Percentiles rank a stretch among this genome's conserved stretches.
Conservation (phyloP, 2,888 invertebrate species). For the Zaprionus obscuricornis region DNA sequence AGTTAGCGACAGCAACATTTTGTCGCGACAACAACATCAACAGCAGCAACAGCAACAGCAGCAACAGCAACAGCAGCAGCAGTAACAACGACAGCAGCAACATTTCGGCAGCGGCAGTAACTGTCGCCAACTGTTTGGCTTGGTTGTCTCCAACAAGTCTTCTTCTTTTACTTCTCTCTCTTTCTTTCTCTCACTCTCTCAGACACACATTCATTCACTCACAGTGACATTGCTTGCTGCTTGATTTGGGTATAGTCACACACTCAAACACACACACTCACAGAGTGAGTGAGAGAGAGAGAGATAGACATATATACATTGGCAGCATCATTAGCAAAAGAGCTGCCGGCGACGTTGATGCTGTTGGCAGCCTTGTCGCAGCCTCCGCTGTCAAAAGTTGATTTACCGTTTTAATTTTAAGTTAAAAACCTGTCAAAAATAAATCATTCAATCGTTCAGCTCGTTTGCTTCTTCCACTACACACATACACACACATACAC, state of each 20-base stretch:
- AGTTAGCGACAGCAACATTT: slow-evolving; percentile 38
- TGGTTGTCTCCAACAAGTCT: too few relatives aligned
- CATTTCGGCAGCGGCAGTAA: slow-evolving; percentile 65
- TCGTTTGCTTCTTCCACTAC: slow-evolving; percentile 16
- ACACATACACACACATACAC: too few relatives aligned
- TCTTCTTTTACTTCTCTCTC: too few relatives aligned
- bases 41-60: slow-evolving; percentile 13
- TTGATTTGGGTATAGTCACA: slow-evolving; percentile 72
- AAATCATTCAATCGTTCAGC: slow-evolving; percentile 80
- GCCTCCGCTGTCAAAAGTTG: slow-evolving; percentile 80
- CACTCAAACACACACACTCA: slow-evolving; percentile 17
- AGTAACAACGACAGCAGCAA: slow-evolving; percentile 69
- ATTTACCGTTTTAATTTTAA: slow-evolving; percentile 83
- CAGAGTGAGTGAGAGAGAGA: slow-evolving; percentile 1
- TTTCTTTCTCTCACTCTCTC: slow-evolving; percentile 32
- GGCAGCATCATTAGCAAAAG: slow-evolving; percentile 75
- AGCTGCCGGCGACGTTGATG: slow-evolving; percentile 57
- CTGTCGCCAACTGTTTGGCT: slow-evolving; percentile 72
- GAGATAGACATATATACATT: slow-evolving; percentile 36
- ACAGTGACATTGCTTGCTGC: slow-evolving; percentile 38
- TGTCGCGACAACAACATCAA: slow-evolving; percentile 20
- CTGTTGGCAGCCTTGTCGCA: slow-evolving; percentile 73
- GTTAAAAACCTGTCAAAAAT: slow-evolving; percentile 83
- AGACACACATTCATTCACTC: slow-evolving; percentile 40
- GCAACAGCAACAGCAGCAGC: slow-evolving; percentile 32